A percentile compares a stretch with the other conserved stretches of the same genome.
Evolutionary conservation across 2,797 vertebrate genomes (phyloP).

Genomic region (Novumbra hubbsi): DNA sequence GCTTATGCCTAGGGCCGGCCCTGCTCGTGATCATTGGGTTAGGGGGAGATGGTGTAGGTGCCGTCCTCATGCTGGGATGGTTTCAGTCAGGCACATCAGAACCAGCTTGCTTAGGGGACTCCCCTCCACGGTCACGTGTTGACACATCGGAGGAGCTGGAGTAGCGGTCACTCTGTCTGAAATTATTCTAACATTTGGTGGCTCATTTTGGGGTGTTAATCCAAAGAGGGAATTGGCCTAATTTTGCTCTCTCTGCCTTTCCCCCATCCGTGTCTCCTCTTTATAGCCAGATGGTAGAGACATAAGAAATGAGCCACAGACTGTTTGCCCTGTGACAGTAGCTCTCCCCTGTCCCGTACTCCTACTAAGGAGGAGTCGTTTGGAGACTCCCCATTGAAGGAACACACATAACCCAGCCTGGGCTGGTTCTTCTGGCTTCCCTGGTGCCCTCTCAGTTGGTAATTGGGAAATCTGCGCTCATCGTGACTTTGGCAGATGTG

Average conservation of each 20-base stretch:
- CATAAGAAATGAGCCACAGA: constrained; percentile 32
- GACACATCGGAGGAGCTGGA: neutral
- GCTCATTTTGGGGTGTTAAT: neutral
- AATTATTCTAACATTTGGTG: neutral
- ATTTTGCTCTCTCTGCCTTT: neutral
- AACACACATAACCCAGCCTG: neutral
- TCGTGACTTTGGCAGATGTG: constrained; percentile 1
- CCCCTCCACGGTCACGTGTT: neutral
- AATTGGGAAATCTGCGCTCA: constrained; percentile 13
- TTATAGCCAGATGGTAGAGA: constrained; percentile 51
- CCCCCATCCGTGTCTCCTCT: neutral
- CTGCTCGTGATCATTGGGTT: too few relatives aligned
- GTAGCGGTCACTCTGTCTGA: neutral
- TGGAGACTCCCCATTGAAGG: constrained; percentile 25
- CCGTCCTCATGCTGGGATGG: too few relatives aligned
- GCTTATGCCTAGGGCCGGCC: too few relatives aligned
- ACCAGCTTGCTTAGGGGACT: neutral
- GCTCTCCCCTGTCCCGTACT: constrained; percentile 19
- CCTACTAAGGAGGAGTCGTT: constrained; percentile 9
- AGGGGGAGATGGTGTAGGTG: too few relatives aligned
- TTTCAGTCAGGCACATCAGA: too few relatives aligned
- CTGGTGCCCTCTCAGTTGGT: neutral
- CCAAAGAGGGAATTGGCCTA: neutral
- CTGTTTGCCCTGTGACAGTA: constrained; percentile 13
- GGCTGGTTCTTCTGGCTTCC: neutral